These are phyloP conservation scores for Phainopepla nitens DNA, from an alignment of 2,113 vertebrate genomes.

Conservation along the genomic window DNA sequence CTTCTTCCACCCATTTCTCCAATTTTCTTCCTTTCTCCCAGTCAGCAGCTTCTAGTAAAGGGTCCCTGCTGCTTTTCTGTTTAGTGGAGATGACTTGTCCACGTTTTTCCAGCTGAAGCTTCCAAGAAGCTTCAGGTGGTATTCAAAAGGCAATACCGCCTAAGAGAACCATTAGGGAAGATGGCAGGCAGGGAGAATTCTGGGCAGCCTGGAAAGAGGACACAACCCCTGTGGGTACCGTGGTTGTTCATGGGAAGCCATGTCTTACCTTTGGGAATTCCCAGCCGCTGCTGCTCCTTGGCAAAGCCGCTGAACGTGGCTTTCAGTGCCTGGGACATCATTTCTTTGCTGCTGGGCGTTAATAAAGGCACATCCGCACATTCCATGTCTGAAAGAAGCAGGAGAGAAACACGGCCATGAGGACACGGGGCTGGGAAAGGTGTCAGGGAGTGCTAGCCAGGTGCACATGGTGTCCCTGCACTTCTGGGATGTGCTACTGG, in stretches of 20 bases:
- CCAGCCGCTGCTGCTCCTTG: slow-evolving; percentile 93
- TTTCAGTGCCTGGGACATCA: slow-evolving; percentile 98
- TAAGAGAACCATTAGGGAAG: not conserved
- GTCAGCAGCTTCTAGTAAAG: not conserved
- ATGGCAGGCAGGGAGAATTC: not conserved
- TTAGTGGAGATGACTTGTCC: not conserved
- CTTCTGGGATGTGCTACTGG: not conserved
- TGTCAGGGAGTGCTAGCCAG: not conserved
- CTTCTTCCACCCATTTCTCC: not conserved
- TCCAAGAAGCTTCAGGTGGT: not conserved
- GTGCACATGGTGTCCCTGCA: not conserved
- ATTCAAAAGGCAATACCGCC: not conserved
- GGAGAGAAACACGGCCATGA: not conserved
- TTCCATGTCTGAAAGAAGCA: slow-evolving; percentile 86
- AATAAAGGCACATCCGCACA: slow-evolving; percentile 94
- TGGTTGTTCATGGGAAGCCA: fast-evolving
- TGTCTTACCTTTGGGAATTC: slow-evolving; percentile 90
- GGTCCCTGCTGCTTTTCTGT: not conserved
- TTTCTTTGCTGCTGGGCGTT: slow-evolving; percentile 98
- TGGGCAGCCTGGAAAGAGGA: not conserved
- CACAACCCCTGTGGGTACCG: fast-evolving
- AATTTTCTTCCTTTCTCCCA: not conserved
- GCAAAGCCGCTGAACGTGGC: slow-evolving; percentile 97
- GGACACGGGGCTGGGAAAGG: not conserved
- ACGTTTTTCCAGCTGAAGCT: not conserved